phyloP scores from a whole-genome alignment of 2,888 invertebrate genomes.

The Rhogogaster chlorosoma region DNA sequence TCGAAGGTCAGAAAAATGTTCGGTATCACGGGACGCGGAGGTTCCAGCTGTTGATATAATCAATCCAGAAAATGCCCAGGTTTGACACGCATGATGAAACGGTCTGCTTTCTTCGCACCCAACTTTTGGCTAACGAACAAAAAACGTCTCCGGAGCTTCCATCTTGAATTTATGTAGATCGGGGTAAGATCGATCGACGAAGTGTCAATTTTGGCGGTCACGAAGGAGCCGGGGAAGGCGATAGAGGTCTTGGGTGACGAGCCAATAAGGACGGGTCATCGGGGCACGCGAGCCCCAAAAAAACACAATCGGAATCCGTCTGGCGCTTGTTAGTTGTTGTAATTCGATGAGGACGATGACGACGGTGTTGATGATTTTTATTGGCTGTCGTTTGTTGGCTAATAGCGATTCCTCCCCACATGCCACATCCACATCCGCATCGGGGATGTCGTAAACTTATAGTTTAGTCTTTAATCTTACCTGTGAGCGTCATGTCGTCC shows the following conservation, averaged over 20 bases:
- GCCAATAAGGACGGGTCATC: slow-evolving; percentile 19
- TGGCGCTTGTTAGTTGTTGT: slow-evolving; percentile 22
- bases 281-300: slow-evolving; percentile 17
- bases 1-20: not conserved
- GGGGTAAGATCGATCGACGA: not conserved
- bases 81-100: not conserved
- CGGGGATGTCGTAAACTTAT: not conserved
- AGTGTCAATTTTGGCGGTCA: slow-evolving; percentile 36
- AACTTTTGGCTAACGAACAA: not conserved
- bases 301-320: slow-evolving; percentile 8
- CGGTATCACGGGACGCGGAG: not conserved
- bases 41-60: slow-evolving; percentile 23
- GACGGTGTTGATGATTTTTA: too few relatives aligned
- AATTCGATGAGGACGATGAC: not conserved
- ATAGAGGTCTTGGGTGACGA: slow-evolving; percentile 18
- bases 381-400: not conserved
- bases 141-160: not conserved
- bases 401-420: not conserved
- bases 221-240: not conserved
- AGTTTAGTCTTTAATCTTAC: slow-evolving; percentile 63
- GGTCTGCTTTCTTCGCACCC: not conserved
- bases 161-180: not conserved
- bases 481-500: slow-evolving; percentile 75
- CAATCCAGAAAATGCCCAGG: not conserved
- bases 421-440: not conserved